A percentile compares a stretch with the other conserved stretches of the same genome.
Conservation (phyloP, 2,888 invertebrate genomes). For the Pteria penguin region DNA sequence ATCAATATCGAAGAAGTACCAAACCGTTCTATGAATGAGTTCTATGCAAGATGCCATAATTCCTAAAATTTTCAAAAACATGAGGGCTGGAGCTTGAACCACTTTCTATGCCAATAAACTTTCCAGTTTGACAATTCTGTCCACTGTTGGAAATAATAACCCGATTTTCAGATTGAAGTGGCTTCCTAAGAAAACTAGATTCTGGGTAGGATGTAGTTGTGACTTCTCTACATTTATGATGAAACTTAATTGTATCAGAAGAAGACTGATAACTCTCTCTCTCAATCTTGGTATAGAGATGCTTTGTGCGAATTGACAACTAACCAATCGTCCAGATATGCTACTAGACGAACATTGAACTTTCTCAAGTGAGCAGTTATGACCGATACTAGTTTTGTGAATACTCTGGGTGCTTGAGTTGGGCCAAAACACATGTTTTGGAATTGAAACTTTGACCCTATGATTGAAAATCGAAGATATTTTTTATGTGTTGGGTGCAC, state of each 20-base stretch:
- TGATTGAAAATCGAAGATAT: conserved; percentile 11
- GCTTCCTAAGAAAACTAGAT: too few relatives aligned
- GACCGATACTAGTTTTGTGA: conserved; percentile 27
- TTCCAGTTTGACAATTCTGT: too few relatives aligned
- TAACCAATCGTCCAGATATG: conserved; percentile 53
- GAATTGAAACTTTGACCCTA: conserved; percentile 18
- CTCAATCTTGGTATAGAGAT: conserved; percentile 26
- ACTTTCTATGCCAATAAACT: too few relatives aligned
- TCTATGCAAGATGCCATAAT: conserved; percentile 16
- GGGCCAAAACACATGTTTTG: conserved; percentile 22
- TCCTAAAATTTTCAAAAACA: too few relatives aligned
- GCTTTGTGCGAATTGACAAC: conserved; percentile 8
- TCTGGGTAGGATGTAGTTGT: too few relatives aligned
- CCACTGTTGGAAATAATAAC: neutral
- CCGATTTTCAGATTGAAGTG: too few relatives aligned
- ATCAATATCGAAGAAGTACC: too few relatives aligned
- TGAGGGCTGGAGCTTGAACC: too few relatives aligned
- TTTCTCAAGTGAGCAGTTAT: conserved; percentile 19
- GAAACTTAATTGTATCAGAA: too few relatives aligned
- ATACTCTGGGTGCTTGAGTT: conserved; percentile 18
- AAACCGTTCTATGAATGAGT: too few relatives aligned
- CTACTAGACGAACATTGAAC: neutral
- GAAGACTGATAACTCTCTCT: conserved; percentile 33
- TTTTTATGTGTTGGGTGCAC: conserved; percentile 3
- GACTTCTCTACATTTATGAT: too few relatives aligned